Evolutionary conservation across 2,797 vertebrate species (phyloP), one percentile per base, ranked within the genome.

Genomic region (Prionace glauca): DNA sequence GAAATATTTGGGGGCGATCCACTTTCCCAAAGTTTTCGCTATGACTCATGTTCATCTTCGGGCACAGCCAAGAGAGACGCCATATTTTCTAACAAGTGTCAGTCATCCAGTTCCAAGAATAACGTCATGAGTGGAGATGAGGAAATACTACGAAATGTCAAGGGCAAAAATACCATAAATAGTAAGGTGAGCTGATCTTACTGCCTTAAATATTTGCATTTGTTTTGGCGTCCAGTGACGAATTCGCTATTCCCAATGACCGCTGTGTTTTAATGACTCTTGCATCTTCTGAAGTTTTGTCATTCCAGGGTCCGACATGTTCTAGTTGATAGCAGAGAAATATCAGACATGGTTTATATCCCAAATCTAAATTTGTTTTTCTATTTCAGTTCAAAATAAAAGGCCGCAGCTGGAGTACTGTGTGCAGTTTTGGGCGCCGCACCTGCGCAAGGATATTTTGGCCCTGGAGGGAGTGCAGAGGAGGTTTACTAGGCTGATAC

Each of bases 1-100:
- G 87, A 90, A 18, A 56, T 90, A 4, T 90, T 90, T 18, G 87
- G 56, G 7, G 87, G 87, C 3, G 87, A 90, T n/a, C 87, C 87
- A 29, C 87, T 90, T n/a, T 90, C 87, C 60, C 87, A 90, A n/a
- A 32, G 87, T 11, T 90, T 62, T 29, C 87, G 87, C 29, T 90
- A 90, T n/a, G 87, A n/a, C 3, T 32, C 87, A 12, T 90, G 56
- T 62, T 90, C 87, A 8, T 18, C 56, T n/a, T 77, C 74, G 2
- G 74, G 74, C n/a, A 77, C 81, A 8, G 41, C 41, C 20, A 45
- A 86, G 81, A 86, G 41, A 11, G 36, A 86, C 22, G 20, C 81
- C 20, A 50, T 86, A 41, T 86, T 86, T 50, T 36, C 81, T 10
- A 86, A 86, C 36, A 86, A 45, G 10, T 22, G 7, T 41, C 45